Evolutionary conservation across 1,140 invertebrate species (phyloP).

Genomic region (Ceratitis capitata): DNA sequence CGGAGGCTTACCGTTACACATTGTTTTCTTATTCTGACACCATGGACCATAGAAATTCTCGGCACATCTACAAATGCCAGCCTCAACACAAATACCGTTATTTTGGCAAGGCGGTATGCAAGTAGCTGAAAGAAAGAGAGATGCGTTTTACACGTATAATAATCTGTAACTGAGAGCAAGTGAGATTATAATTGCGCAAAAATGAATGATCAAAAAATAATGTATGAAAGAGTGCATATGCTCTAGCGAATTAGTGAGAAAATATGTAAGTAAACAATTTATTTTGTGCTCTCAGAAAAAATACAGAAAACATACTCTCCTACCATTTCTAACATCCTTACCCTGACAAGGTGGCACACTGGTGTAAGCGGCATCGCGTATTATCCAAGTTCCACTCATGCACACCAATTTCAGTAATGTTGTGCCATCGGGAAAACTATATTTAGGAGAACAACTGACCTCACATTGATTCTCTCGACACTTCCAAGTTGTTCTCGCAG

Average conservation of each 20-base stretch:
- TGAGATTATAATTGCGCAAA: too few species aligned
- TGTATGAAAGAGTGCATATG: too few species aligned
- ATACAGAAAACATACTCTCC: background rate
- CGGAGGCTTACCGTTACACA: constrained; percentile 74
- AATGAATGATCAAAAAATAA: too few species aligned
- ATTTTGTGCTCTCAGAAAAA: background rate
- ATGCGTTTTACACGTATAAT: too few species aligned
- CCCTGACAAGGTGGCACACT: constrained; percentile 73
- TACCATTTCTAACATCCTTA: constrained; percentile 53
- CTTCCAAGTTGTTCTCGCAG: constrained; percentile 49
- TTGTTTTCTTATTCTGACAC: constrained; percentile 79
- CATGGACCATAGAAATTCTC: constrained; percentile 77
- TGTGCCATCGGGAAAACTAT: constrained; percentile 72
- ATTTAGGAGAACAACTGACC: constrained; percentile 68
- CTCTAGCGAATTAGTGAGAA: too few species aligned
- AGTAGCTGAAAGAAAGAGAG: constrained; percentile 68
- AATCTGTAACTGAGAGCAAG: too few species aligned
- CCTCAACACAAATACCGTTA: constrained; percentile 78
- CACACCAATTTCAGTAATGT: constrained; percentile 68
- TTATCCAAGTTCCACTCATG: constrained; percentile 69
- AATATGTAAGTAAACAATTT: background rate
- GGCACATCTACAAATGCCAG: constrained; percentile 77
- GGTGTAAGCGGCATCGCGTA: constrained; percentile 66
- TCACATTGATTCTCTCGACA: constrained; percentile 65
- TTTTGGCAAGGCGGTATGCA: constrained; percentile 81